Conservation (phyloP, 2,113 vertebrate genomes). For the Osmerus mordax region DNA sequence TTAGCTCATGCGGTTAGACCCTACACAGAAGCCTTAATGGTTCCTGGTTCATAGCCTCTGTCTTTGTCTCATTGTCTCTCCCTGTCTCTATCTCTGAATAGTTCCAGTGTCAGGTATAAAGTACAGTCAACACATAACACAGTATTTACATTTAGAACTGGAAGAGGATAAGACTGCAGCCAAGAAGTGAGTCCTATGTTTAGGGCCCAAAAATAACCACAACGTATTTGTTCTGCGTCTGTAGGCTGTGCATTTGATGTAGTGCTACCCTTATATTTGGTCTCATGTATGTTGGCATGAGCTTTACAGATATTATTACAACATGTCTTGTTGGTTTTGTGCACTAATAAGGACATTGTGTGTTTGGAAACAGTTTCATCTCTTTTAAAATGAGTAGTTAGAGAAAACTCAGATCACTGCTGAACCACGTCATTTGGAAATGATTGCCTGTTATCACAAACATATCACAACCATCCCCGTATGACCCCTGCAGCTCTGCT, state of each 20-base stretch:
- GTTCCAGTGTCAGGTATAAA: too few relatives aligned
- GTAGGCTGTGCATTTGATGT: not conserved
- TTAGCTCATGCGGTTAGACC: too few relatives aligned
- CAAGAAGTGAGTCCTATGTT: too few relatives aligned
- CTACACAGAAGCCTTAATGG: too few relatives aligned
- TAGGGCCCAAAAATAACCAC: too few relatives aligned
- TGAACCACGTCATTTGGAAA: slow-evolving; percentile 33
- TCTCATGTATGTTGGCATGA: not conserved
- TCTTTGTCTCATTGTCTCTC: too few relatives aligned
- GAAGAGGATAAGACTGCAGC: too few relatives aligned
- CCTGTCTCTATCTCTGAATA: too few relatives aligned
- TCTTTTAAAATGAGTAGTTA: not conserved
- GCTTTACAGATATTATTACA: slow-evolving; percentile 3
- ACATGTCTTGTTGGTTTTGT: not conserved
- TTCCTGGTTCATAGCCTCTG: too few relatives aligned
- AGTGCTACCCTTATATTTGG: not conserved
- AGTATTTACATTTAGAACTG: too few relatives aligned
- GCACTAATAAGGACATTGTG: not conserved
- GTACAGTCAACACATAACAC: too few relatives aligned
- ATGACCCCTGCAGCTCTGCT: slow-evolving; percentile 17
- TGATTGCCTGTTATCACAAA: slow-evolving; percentile 24
- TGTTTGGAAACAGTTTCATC: not conserved
- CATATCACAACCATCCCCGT: slow-evolving; percentile 29
- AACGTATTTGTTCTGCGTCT: not conserved
- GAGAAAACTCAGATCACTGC: slow-evolving; percentile 17